Base-by-base conservation (phyloP, 2,888 invertebrate genomes). In the Hirtodrosophila histrioides region DNA sequence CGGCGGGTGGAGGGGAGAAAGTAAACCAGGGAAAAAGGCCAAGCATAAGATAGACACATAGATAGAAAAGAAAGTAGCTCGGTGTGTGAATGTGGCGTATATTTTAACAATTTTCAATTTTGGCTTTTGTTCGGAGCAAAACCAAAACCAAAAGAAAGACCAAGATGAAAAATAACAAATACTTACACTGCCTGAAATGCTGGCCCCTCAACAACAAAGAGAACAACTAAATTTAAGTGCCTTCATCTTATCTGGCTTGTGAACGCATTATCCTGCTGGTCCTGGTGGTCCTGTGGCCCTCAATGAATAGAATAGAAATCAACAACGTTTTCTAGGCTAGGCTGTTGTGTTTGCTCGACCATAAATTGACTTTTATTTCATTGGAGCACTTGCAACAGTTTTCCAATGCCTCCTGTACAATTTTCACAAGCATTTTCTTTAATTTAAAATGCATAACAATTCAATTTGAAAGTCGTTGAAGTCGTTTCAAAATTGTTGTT, bases 31-130 rank as follows among this genome's bases (percentile, higher is more conserved):
- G 65, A 78, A 83, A 78, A 83, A 85, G 85, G 86, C 78, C 82
- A 84, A 80, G 73, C 66, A 86, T 65, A 69, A 56, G 70, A 70
- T 46, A 57, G 60, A 55, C 61, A 57, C 36, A 27, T 12, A 54
- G 41, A 82, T 65, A 71, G 66, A 62, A 69, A 67, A 60, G 80
- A 79, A 81, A 79, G 86, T 83, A 48, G 74, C 79, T 82, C 46
- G 45, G 40, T 65, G 62, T 55, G 29, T 73, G 62, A 54, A 27
- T 62, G 58, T 73, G 62, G 58, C 54, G 75, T 75, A 79, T 79
- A 79, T 84, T 85, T 82, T 78, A 82, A 82, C 86, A 82, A 79
- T 87, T 84, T 84, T 84, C 86, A 84, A 84, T 85, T 84, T 87
- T 75, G 78, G 83, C 86, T 85, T 84, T 84, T 84, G 84, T 87